These are phyloP conservation scores for Nematopogon swammerdamellus DNA, from an alignment of 2,888 invertebrate genomes.

Conservation along the genomic window DNA sequence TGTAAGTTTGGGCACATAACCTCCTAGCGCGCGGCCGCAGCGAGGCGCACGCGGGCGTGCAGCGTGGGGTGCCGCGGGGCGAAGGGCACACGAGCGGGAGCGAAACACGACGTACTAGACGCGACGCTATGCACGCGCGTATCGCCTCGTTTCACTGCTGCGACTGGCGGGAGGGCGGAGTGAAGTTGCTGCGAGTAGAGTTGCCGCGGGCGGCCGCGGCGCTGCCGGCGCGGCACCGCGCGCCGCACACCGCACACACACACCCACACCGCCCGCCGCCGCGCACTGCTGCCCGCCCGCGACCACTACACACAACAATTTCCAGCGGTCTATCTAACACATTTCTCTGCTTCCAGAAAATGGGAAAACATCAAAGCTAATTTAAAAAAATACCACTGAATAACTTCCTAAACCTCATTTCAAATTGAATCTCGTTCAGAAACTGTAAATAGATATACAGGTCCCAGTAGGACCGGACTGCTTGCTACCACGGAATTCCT, in stretches of 20 bases:
- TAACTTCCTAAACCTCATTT: too few species aligned
- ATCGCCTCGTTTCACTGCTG: slow-evolving; percentile 6
- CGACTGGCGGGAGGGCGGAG: slow-evolving; percentile 4
- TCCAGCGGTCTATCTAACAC: slow-evolving; percentile 1
- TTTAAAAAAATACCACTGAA: too few species aligned
- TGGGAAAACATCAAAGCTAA: too few species aligned
- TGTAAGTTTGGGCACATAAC: background rate
- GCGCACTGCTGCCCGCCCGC: too few species aligned
- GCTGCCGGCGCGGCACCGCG: background rate
- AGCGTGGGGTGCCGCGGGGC: slow-evolving; percentile 17
- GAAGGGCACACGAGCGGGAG: slow-evolving; percentile 2
- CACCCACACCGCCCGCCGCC: too few species aligned
- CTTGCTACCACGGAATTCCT: too few species aligned
- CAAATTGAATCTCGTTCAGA: too few species aligned
- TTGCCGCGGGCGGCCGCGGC: background rate
- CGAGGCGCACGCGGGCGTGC: slow-evolving; percentile 19
- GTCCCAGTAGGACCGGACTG: too few species aligned
- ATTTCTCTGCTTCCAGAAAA: background rate
- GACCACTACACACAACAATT: too few species aligned
- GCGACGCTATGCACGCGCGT: background rate
- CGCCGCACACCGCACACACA: background rate
- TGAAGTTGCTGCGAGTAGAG: background rate
- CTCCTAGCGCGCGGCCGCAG: slow-evolving; percentile 20
- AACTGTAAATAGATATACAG: too few species aligned
- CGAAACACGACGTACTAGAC: background rate